Evolutionary conservation across 2,888 invertebrate genomes (phyloP).

Genomic region (Nemapogon koenigi): DNA sequence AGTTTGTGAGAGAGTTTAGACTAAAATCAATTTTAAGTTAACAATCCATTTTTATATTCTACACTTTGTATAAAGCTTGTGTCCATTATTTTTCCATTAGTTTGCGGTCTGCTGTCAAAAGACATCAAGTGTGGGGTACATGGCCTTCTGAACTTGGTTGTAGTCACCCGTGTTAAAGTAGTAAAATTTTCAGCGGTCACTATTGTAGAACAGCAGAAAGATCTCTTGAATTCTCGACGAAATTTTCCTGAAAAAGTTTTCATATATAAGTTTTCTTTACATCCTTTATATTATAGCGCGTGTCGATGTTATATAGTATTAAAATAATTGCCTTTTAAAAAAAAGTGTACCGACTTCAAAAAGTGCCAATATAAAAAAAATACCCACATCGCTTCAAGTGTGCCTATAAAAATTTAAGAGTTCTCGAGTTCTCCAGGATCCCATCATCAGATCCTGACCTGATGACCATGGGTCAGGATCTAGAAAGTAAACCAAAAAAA

Average conservation of each 20-base stretch:
- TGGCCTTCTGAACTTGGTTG: conserved; percentile 24
- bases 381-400: too few species aligned
- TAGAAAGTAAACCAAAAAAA: too few species aligned
- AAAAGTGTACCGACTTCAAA: too few species aligned
- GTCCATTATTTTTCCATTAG: background rate
- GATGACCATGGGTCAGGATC: too few species aligned
- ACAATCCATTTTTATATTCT: background rate
- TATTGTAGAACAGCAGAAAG: conserved; percentile 41
- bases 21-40: too few species aligned
- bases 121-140: conserved; percentile 16
- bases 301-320: conserved; percentile 7
- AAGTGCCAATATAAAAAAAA: too few species aligned
- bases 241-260: conserved; percentile 67
- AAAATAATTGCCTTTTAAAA: conserved; percentile 4
- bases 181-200: conserved; percentile 28
- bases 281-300: conserved; percentile 4
- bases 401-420: too few species aligned
- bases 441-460: too few species aligned
- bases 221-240: conserved; percentile 71
- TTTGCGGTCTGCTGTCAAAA: conserved; percentile 6
- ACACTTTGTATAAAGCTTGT: conserved; percentile 3
- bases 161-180: conserved; percentile 34
- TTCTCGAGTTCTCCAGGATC: too few species aligned
- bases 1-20: too few species aligned
- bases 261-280: conserved; percentile 8